Evolutionary conservation across 1,140 invertebrate genomes (phyloP).

Genomic region (Periplaneta americana): DNA sequence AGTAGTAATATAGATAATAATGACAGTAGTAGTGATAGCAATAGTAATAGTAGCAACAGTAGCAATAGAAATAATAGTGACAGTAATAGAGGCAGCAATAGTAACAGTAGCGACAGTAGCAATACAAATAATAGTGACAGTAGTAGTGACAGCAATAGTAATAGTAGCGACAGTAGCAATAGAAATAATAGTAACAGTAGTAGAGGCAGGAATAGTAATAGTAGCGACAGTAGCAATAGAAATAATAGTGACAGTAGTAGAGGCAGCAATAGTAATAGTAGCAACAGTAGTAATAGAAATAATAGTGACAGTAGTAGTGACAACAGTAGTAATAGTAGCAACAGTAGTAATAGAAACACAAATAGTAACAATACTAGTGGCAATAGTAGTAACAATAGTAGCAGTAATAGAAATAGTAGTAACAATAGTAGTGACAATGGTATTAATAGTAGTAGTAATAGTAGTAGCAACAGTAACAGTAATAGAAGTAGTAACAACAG

Average conservation of each 20-base stretch:
- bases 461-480: neutral
- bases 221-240: neutral
- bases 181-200: neutral
- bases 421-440: neutral
- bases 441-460: neutral
- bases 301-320: neutral
- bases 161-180: neutral
- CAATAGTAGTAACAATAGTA: neutral
- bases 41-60: neutral
- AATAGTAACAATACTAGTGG: neutral
- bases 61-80: neutral
- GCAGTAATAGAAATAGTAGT: neutral
- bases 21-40: neutral
- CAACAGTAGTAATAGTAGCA: neutral
- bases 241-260: neutral
- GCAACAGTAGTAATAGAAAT: no score
- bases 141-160: neutral
- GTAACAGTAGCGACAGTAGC: neutral
- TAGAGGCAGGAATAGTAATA: neutral
- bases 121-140: neutral
- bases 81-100: neutral
- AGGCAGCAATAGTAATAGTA: neutral
- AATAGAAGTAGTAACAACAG: neutral
- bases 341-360: neutral
- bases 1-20: neutral